These are phyloP conservation scores for Sylvilagus bachmani DNA, from an alignment of 2,113 vertebrate genomes.

Conservation along the genomic window DNA sequence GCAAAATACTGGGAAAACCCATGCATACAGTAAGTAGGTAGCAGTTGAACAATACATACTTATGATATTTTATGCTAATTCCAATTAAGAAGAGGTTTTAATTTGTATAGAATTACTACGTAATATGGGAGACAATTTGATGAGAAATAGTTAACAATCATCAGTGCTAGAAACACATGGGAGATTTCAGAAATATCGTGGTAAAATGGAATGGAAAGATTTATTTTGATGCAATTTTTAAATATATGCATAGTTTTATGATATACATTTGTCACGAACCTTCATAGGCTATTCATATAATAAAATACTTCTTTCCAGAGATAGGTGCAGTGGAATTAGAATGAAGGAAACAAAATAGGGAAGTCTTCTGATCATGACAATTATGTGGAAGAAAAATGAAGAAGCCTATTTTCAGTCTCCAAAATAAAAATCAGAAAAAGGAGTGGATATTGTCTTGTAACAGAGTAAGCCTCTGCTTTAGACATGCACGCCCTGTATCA, in stretches of 20 bases:
- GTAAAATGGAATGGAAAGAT: no score
- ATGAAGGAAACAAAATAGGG: not conserved
- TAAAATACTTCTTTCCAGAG: not conserved
- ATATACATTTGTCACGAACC: no score
- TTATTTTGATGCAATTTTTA: no score
- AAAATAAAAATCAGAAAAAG: not conserved
- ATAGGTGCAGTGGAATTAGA: not conserved
- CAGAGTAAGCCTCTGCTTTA: no score
- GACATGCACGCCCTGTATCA: no score
- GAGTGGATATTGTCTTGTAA: no score
- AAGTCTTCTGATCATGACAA: not conserved
- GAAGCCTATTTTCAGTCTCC: not conserved
- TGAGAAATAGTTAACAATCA: not conserved
- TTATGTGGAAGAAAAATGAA: constrained; percentile 31
- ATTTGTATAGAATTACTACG: not conserved
- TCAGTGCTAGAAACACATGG: not conserved
- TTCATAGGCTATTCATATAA: not conserved
- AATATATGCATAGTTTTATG: no score
- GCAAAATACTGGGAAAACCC: not conserved
- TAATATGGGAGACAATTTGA: not conserved
- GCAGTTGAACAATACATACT: not conserved
- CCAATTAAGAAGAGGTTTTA: not conserved
- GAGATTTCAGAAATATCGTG: no score
- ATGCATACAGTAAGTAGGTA: not conserved
- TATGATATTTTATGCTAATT: not conserved